Percentiles rank a stretch among this genome's conserved stretches.
Evolutionary conservation across 2,797 vertebrate species (phyloP).

Genomic region (Oreochromis grahami): DNA sequence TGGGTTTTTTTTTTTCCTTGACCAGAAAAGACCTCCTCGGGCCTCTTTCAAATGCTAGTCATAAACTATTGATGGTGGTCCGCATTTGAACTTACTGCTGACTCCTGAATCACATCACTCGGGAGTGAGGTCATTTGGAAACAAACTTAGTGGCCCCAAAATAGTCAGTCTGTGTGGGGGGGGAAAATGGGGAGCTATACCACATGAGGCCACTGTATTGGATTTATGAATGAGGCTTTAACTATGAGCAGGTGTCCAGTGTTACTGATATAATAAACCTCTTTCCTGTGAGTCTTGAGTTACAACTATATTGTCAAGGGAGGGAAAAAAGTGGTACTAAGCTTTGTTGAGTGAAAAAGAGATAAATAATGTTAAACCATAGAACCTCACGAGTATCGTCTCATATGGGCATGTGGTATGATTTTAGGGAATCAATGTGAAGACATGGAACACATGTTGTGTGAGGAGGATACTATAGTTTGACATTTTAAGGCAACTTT

Average conservation of each 20-base stretch:
- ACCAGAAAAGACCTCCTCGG: neutral
- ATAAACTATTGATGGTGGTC: slow-evolving; percentile 46
- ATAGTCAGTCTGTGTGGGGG: neutral
- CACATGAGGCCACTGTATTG: neutral
- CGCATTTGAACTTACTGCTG: slow-evolving; percentile 26
- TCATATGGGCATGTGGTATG: neutral
- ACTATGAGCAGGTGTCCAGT: slow-evolving; percentile 37
- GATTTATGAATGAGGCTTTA: slow-evolving; percentile 47
- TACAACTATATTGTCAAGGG: neutral
- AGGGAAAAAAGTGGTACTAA: neutral
- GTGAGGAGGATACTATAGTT: neutral
- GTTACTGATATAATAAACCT: slow-evolving; percentile 2
- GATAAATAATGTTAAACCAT: slow-evolving; percentile 1
- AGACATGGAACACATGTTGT: neutral
- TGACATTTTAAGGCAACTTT: neutral
- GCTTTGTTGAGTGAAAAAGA: neutral
- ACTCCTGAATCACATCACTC: slow-evolving; percentile 28
- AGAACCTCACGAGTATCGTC: neutral
- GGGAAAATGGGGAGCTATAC: neutral
- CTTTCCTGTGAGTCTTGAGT: neutral
- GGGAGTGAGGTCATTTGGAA: slow-evolving; percentile 53
- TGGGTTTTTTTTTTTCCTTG: neutral
- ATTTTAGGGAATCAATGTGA: neutral
- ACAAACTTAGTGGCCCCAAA: slow-evolving; percentile 21
- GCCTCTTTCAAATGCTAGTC: slow-evolving; percentile 8